Evolutionary conservation across 2,113 vertebrate genomes (phyloP).

Genomic region (Passerina amoena): DNA sequence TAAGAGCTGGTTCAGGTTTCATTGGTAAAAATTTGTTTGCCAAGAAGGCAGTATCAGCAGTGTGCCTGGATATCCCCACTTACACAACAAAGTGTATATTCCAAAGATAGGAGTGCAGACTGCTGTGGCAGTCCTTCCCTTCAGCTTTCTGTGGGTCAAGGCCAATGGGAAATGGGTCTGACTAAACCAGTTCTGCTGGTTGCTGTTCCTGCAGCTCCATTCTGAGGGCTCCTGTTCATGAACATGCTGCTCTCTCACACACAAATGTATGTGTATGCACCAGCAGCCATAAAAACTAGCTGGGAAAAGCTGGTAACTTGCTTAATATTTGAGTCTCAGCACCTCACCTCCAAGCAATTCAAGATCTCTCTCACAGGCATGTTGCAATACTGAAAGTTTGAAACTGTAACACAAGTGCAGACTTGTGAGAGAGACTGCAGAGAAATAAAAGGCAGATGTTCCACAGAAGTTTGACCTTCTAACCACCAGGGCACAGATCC

Average conservation of each 20-base stretch:
- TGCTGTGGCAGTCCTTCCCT: not conserved
- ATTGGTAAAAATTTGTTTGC: not conserved
- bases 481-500: not conserved
- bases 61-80: not conserved
- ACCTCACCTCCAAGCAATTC: not conserved
- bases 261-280: not conserved
- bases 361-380: not conserved
- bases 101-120: not conserved
- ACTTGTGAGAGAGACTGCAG: not conserved
- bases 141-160: not conserved
- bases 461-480: not conserved
- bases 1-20: not conserved
- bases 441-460: not conserved
- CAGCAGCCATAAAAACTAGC: not conserved
- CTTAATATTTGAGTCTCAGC: not conserved
- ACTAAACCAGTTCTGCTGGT: not conserved
- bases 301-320: constrained; percentile 4
- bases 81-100: not conserved
- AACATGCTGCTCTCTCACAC: not conserved
- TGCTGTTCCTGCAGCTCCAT: not conserved
- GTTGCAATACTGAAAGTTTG: not conserved
- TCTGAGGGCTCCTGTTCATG: not conserved
- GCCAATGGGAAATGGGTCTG: not conserved
- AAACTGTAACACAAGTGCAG: not conserved
- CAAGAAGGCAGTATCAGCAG: not conserved